phyloP scores from a whole-genome alignment of 2,797 vertebrate genomes.

The Peromyscus melanophrys region DNA sequence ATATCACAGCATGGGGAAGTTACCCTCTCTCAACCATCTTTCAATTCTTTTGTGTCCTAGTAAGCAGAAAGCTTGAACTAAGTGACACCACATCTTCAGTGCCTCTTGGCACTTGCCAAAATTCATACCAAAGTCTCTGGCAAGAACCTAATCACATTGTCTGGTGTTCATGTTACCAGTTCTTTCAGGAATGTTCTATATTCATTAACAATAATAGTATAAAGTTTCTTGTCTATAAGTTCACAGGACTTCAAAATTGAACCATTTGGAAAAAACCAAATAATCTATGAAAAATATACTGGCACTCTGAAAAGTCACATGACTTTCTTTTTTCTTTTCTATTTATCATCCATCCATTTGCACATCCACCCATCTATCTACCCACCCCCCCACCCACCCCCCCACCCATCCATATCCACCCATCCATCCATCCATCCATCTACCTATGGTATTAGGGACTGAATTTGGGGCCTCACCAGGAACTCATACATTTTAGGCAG shows the following conservation, averaged over 20 bases:
- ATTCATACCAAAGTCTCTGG: slow-evolving; percentile 14
- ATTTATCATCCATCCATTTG: background rate
- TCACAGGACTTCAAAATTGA: background rate
- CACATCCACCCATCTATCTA: too few species aligned
- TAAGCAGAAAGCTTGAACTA: background rate
- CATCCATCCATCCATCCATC: background rate
- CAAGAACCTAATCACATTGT: slow-evolving; percentile 30
- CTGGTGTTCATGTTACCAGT: slow-evolving; percentile 26
- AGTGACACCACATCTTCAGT: background rate
- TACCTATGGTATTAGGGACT: background rate
- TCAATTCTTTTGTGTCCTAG: background rate
- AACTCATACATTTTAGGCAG: background rate
- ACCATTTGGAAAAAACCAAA: background rate
- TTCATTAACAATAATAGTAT: background rate
- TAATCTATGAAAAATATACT: background rate
- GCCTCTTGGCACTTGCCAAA: background rate
- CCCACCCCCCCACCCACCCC: background rate
- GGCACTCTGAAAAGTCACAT: background rate
- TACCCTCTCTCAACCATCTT: background rate
- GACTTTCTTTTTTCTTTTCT: background rate
- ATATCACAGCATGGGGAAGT: slow-evolving; percentile 25
- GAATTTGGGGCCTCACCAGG: background rate
- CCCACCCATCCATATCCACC: too few species aligned
- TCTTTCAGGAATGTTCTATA: slow-evolving; percentile 39
- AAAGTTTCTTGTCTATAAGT: slow-evolving; percentile 40